Evolutionary conservation across 1,140 invertebrate genomes (phyloP).

Genomic region (Saccostrea cuccullata): DNA sequence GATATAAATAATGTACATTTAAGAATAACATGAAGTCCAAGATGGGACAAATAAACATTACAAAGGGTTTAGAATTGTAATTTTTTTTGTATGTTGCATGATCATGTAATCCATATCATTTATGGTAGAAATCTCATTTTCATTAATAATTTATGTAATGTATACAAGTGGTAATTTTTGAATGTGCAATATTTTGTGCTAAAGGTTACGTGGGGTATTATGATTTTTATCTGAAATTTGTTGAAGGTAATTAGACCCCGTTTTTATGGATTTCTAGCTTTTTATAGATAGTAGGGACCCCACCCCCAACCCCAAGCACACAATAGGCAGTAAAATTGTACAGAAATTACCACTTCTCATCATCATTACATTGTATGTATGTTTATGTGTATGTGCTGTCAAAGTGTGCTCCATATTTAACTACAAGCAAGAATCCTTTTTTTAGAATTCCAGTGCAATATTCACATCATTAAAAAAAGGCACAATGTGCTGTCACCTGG

Average conservation of each 20-base stretch:
- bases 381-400: not conserved
- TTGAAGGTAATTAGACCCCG: not conserved
- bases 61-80: not conserved
- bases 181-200: conserved; percentile 1
- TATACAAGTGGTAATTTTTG: not conserved
- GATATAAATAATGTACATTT: not conserved
- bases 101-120: conserved; percentile 1
- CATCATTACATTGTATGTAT: not conserved
- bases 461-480: conserved; percentile 10
- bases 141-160: not conserved
- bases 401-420: not conserved
- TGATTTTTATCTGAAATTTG: not conserved
- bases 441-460: conserved; percentile 28
- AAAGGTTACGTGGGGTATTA: not conserved
- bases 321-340: not conserved
- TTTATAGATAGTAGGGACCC: too few species aligned
- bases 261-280: too few species aligned
- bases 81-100: conserved; percentile 11
- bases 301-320: too few species aligned
- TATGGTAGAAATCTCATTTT: not conserved
- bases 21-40: not conserved
- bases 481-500: conserved; percentile 16
- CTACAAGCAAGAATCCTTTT: conserved; percentile 18
- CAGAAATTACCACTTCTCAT: not conserved
- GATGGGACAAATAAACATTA: not conserved